phyloP scores from a whole-genome alignment of 2,888 invertebrate genomes.

The Eristalinus aeneus region DNA sequence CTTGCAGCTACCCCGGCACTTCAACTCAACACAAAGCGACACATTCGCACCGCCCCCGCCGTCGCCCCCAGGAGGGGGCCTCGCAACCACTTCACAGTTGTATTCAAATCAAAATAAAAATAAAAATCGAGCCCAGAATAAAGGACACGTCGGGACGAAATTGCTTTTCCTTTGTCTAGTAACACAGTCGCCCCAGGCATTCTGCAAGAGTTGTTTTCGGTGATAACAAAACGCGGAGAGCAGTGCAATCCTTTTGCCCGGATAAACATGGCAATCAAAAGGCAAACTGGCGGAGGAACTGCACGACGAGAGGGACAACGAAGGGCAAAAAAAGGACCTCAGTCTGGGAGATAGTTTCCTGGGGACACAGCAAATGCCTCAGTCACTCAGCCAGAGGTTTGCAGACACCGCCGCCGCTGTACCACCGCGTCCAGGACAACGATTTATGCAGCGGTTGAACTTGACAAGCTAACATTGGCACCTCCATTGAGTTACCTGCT shows the following conservation, averaged over 20 bases:
- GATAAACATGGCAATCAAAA: constrained; percentile 62
- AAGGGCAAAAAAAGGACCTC: constrained; percentile 8
- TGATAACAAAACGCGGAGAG: constrained; percentile 63
- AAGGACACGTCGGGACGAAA: constrained; percentile 63
- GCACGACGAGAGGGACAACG: background rate
- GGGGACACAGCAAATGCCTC: constrained; percentile 1
- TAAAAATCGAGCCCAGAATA: constrained; percentile 27
- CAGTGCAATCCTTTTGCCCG: constrained; percentile 61
- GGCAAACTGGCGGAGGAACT: constrained; percentile 39
- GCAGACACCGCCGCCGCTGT: constrained; percentile 13
- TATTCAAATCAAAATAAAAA: constrained; percentile 18
- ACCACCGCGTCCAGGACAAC: constrained; percentile 4
- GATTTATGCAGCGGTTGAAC: constrained; percentile 61
- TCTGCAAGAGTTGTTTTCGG: constrained; percentile 65
- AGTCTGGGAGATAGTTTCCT: constrained; percentile 7
- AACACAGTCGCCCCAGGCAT: constrained; percentile 65
- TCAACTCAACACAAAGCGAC: constrained; percentile 15
- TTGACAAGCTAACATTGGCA: constrained; percentile 45
- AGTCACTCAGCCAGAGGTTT: constrained; percentile 24
- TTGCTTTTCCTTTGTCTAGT: constrained; percentile 71
- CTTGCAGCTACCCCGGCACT: constrained; percentile 52
- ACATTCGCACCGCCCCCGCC: constrained; percentile 2
- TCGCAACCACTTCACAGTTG: background rate
- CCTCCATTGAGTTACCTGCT: too few relatives aligned
- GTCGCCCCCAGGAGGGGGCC: background rate